A percentile compares a stretch with the other conserved stretches of the same genome.
Conservation (phyloP, 2,797 vertebrate species). For the Phrynocephalus forsythii region DNA sequence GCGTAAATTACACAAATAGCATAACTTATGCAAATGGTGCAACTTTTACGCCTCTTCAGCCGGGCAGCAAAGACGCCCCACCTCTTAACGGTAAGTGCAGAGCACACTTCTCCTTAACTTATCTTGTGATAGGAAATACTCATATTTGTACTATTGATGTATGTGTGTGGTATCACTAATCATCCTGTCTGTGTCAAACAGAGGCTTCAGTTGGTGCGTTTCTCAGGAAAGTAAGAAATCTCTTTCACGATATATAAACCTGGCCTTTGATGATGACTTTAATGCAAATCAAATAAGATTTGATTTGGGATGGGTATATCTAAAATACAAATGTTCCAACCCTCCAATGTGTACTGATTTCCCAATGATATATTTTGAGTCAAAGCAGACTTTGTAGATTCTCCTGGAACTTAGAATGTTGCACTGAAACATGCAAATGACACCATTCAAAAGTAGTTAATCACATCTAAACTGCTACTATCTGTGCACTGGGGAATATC, state of each 20-base stretch:
- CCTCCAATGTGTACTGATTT: neutral
- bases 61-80: no score
- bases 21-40: no score
- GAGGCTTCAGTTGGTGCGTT: neutral
- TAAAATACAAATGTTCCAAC: neutral
- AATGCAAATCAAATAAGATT: neutral
- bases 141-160: neutral
- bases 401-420: neutral
- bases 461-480: conserved; percentile 51
- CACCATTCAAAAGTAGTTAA: conserved; percentile 47
- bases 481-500: neutral
- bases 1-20: no score
- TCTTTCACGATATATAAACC: neutral
- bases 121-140: neutral
- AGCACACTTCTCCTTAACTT: neutral
- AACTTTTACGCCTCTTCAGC: no score
- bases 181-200: neutral
- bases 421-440: conserved; percentile 33
- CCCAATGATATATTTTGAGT: conserved; percentile 36
- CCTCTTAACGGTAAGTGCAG: no score
- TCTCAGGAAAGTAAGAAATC: neutral
- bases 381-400: neutral
- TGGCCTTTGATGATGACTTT: neutral
- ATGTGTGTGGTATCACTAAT: no score
- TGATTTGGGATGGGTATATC: neutral